Conservation (phyloP, 2,797 vertebrate genomes). For the Merluccius polli region DNA sequence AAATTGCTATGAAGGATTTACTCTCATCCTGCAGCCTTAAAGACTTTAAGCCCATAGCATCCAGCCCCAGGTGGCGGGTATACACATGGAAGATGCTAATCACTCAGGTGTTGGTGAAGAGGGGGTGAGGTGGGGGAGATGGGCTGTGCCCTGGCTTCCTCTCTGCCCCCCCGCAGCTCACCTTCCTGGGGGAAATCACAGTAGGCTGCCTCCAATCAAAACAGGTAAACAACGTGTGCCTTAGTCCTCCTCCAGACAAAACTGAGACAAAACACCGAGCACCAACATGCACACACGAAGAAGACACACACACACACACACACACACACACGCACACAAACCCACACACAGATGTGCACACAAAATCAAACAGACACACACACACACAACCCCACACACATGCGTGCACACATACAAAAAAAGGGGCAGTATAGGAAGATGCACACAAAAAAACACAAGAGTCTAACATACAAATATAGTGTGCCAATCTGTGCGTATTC, state of each 20-base stretch:
- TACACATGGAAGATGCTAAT: not conserved
- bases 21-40: not conserved
- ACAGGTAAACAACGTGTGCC: conserved; percentile 41
- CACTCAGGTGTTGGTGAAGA: conserved; percentile 2
- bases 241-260: conserved; percentile 28
- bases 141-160: conserved; percentile 23
- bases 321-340: not conserved
- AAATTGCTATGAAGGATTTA: not conserved
- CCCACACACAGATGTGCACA: not conserved
- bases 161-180: conserved; percentile 31
- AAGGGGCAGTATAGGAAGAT: not conserved
- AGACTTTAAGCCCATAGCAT: conserved; percentile 6
- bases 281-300: not conserved
- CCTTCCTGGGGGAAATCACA: conserved; percentile 40
- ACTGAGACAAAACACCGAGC: conserved; percentile 31
- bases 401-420: not conserved
- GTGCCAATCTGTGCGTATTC: no score
- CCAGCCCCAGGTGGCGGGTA: conserved; percentile 15
- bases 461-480: not conserved
- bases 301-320: not conserved
- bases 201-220: conserved; percentile 47
- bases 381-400: not conserved
- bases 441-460: not conserved
- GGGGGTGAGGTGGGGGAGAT: conserved; percentile 12
- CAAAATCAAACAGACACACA: no score